phyloP scores from a whole-genome alignment of 2,797 vertebrate genomes.

The Rhinichthys osculus region DNA sequence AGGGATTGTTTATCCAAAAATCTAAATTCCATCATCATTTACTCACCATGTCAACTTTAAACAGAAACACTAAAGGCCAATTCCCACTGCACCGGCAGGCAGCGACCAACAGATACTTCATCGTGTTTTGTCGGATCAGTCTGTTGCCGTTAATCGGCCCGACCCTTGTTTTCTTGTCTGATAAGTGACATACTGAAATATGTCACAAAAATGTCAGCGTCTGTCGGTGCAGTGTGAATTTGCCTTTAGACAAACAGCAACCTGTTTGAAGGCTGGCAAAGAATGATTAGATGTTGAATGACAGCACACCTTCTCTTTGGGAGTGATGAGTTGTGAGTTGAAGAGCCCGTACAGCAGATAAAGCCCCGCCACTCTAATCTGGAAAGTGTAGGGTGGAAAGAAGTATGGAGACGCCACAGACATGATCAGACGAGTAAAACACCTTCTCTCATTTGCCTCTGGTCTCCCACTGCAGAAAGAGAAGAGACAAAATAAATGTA shows the following conservation, averaged over 20 bases:
- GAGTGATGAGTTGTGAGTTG: slow-evolving; percentile 81
- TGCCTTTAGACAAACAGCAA: background rate
- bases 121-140: background rate
- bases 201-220: background rate
- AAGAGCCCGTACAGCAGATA: slow-evolving; percentile 91
- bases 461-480: slow-evolving; percentile 79
- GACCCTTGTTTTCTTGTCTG: background rate
- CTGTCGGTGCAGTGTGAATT: background rate
- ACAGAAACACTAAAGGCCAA: background rate
- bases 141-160: background rate
- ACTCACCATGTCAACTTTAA: background rate
- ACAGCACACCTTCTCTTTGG: slow-evolving; percentile 84
- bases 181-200: background rate
- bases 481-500: background rate
- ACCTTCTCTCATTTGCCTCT: slow-evolving; percentile 75
- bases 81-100: background rate
- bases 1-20: background rate
- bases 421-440: slow-evolving; percentile 81
- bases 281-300: background rate
- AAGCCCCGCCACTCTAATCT: slow-evolving; percentile 92
- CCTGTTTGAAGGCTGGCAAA: background rate
- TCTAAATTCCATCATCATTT: background rate
- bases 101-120: background rate
- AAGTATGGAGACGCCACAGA: slow-evolving; percentile 80
- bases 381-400: slow-evolving; percentile 90